Conservation (phyloP, 2,888 invertebrate species). For the Cheilosia vernalis region DNA sequence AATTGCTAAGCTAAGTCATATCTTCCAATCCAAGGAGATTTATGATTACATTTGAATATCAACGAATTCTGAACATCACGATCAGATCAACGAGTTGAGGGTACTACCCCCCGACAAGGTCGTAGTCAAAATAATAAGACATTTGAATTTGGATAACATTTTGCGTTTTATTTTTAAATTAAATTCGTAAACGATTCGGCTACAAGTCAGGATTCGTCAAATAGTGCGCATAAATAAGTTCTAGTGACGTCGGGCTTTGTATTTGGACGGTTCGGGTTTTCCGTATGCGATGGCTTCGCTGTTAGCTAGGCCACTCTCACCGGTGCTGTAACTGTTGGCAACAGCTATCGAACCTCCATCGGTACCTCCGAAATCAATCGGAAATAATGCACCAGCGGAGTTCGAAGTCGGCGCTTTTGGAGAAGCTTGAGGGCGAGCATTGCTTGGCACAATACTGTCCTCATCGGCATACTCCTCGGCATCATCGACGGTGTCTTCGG, state of each 20-base stretch:
- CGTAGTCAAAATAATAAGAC: background rate
- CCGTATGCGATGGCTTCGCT: conserved; percentile 78
- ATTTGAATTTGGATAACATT: conserved; percentile 2
- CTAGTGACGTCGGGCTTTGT: conserved; percentile 60
- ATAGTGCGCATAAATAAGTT: background rate
- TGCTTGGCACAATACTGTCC: conserved; percentile 7
- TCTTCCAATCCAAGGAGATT: background rate
- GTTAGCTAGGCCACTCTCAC: conserved; percentile 77
- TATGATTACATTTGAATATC: background rate
- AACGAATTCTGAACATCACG: background rate
- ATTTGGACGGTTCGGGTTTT: conserved; percentile 65
- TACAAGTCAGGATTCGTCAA: background rate
- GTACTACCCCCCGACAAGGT: background rate
- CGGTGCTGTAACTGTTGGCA: conserved; percentile 78
- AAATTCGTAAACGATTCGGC: background rate
- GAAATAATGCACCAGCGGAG: conserved; percentile 76
- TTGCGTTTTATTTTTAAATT: conserved; percentile 13
- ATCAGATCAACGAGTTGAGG: background rate
- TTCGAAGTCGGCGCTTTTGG: conserved; percentile 43
- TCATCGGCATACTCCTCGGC: conserved; percentile 61
- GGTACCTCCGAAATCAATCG: conserved; percentile 77
- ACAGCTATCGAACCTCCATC: conserved; percentile 77
- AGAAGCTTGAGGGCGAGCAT: conserved; percentile 22
- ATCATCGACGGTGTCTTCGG: conserved; percentile 58
- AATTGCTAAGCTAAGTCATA: background rate